Evolutionary conservation across 2,113 vertebrate genomes (phyloP), one percentile per base, ranked within the genome.

Genomic region (Prionailurus bengalensis): DNA sequence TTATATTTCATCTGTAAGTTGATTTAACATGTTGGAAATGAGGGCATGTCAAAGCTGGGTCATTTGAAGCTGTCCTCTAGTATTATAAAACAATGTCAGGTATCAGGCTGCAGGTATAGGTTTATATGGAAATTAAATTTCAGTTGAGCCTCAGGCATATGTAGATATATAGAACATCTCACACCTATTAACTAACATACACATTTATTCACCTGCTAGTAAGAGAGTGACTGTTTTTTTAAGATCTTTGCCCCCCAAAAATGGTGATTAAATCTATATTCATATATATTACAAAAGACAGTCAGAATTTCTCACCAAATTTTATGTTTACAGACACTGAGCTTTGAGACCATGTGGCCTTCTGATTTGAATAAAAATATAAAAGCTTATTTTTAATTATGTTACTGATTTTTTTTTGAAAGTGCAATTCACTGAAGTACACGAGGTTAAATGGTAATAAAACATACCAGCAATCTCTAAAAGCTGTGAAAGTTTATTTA

Each of bases 341-440:
- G 5, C 42, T 82, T 15, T 85, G 31, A 95, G 83, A 65, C 1
- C 9, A 9, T 53, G 19, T 68, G 25, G 27, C 9, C 7, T 79
- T 81, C 51, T 95, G 21, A 92, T 71, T 91, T 95, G 39, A 96
- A 51, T 94, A 81, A 89, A 93, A 90, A 95, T 12, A 81, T 51
- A 39, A 79, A 95, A 84, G n/a, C 1, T 42, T 89, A 79, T 85
- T 95, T 94, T 84, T 45, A 63, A 90, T 87, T 81, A 48, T 74
- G 87, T 88, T 79, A 68, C 31, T 68, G 25, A 53, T 10, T 89
- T 87, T 76, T 92, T 93, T n/a, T 14, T 55, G 39, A 71, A 96
- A 94, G 5, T 82, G 4, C 9, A 76, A 33, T 87, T 81, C 33
- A 94, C 61, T 15, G 4, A 70, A 93, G 15, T 76, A 58, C 6